Percentiles rank a stretch among this genome's conserved stretches.
Evolutionary conservation across 1,140 invertebrate species (phyloP).

Genomic region (Drosophila pallidifrons): DNA sequence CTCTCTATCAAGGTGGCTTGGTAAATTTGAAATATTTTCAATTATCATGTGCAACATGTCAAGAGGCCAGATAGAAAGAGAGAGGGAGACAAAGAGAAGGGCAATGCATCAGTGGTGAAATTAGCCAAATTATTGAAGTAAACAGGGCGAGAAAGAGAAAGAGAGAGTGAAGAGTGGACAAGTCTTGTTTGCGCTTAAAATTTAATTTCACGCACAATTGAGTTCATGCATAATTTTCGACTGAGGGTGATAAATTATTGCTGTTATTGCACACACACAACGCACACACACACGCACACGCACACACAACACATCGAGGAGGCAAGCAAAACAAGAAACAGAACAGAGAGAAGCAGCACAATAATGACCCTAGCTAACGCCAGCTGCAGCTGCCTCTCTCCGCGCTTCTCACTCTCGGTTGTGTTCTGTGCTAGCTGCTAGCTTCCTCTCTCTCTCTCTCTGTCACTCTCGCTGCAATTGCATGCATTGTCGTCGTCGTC

Average conservation of each 20-base stretch:
- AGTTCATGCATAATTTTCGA: constrained; percentile 79
- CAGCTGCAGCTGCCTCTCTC: too few species aligned
- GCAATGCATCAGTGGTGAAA: constrained; percentile 54
- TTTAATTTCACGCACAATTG: constrained; percentile 84
- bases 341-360: constrained; percentile 40
- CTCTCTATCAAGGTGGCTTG: constrained; percentile 43
- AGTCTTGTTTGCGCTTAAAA: constrained; percentile 81
- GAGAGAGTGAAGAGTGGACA: constrained; percentile 38
- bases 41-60: constrained; percentile 53
- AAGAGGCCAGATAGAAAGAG: not conserved
- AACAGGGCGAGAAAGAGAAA: constrained; percentile 48
- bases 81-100: not conserved
- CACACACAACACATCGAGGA: constrained; percentile 33
- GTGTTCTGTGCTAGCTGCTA: too few species aligned
- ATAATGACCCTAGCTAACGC: constrained; percentile 61
- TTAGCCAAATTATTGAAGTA: constrained; percentile 81
- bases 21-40: constrained; percentile 68
- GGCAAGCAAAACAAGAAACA: constrained; percentile 41
- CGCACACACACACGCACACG: constrained; percentile 16
- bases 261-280: constrained; percentile 70
- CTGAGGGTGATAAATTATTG: constrained; percentile 77
- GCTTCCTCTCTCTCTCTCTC: too few species aligned
- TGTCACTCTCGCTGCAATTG: not conserved
- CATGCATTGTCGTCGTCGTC: constrained; percentile 30
- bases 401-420: too few species aligned